phyloP scores from a whole-genome alignment of 2,113 vertebrate species.

The Psittacara wagleri region DNA sequence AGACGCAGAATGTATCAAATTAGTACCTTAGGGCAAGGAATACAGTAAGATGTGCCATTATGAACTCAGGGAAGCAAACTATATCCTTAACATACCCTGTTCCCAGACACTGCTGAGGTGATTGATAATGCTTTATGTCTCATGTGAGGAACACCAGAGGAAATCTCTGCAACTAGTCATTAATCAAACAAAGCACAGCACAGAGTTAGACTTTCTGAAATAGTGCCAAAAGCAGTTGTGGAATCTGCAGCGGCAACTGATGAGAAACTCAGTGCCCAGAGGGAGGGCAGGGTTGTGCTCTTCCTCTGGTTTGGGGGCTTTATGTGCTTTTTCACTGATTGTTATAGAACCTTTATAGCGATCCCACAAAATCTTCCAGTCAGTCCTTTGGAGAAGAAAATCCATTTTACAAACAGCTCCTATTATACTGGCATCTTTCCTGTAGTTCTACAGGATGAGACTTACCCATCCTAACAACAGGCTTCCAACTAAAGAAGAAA shows the following conservation, averaged over 20 bases:
- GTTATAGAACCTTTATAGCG: background rate
- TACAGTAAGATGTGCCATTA: background rate
- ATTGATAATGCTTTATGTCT: constrained; percentile 23
- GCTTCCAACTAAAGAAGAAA: background rate
- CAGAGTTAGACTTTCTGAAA: background rate
- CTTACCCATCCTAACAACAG: background rate
- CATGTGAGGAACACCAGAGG: constrained; percentile 12
- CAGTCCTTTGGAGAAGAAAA: background rate
- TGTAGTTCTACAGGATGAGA: background rate
- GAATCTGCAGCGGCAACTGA: constrained; percentile 7
- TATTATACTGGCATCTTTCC: background rate
- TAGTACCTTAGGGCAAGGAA: background rate
- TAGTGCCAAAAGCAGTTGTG: constrained; percentile 17
- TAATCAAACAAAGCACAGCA: constrained; percentile 31
- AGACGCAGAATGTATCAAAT: background rate
- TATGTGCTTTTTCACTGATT: background rate
- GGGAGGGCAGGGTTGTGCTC: background rate
- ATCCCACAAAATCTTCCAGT: background rate
- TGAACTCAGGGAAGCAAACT: background rate
- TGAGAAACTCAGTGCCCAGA: background rate
- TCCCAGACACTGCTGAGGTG: constrained; percentile 10
- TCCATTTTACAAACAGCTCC: background rate
- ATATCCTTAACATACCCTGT: background rate
- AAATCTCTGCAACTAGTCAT: constrained; percentile 41
- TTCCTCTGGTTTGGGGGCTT: background rate